Base-by-base conservation (phyloP, 2,888 invertebrate species). In the Congeria kusceri region DNA sequence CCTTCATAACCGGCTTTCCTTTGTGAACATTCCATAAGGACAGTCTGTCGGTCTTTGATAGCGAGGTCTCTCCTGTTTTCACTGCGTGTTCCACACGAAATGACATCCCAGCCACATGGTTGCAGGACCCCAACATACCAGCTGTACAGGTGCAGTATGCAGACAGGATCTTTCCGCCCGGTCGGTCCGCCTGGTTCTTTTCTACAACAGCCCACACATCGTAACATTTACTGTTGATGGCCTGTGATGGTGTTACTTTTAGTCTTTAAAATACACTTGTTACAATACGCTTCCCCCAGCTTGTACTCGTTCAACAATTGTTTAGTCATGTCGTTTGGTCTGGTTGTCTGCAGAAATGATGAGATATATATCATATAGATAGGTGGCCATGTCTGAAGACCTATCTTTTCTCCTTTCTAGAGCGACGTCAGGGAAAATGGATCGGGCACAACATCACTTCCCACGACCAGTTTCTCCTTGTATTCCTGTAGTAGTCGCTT, bases 251-350 rank as follows among this genome's bases (percentile, higher is more conserved):
- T 20, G 49, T 49, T 49, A 49, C 49, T 49, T 49, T 49, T n/a
- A 15, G 49, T 39, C 28, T 80, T 77, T 9, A 83, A 18, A 13
- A 83, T 44, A 59, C 85, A 83, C 13, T 59, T 61, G 15, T 59
- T 47, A 49, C 23, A 25, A 39, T 76, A 77, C 13, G 72, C 77
- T 56, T 80, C 80, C 11, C 76, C 83, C 18, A 62, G 72, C 47
- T 80, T 83, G 56, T 83, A 83, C 20, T 80, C 82, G 44, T 80
- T 80, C 58, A 84, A 7, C 3, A 77, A 56, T n/a, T 67, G 32
- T 32, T 7, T 32, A 7, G 32, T 32, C 32, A 74, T 47, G 3
- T 77, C 71, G 0, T 25, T 57, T 18, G 77, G 46, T 29, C 71
- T 67, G 3, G 3, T 63, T 11, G 57, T 25, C 11, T 80, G 65